These are phyloP conservation scores for Pseudochromis fuscus DNA, from an alignment of 2,797 vertebrate genomes.

Conservation along the genomic window DNA sequence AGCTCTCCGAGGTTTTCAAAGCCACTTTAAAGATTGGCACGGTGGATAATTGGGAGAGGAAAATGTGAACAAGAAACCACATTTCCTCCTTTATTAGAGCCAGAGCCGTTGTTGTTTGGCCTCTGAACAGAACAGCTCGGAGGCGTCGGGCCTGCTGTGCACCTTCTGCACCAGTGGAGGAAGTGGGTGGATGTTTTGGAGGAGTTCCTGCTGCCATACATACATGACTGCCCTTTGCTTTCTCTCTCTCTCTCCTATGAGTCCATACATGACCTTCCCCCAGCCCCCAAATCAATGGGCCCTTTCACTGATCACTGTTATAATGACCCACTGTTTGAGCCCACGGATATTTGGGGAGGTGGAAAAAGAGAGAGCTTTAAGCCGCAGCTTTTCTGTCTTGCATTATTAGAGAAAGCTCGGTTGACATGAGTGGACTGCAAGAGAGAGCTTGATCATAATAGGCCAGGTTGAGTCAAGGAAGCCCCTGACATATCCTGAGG, in stretches of 20 bases:
- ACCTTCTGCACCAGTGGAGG: slow-evolving; percentile 60
- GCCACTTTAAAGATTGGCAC: slow-evolving; percentile 25
- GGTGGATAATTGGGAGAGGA: slow-evolving; percentile 44
- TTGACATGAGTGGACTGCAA: slow-evolving; percentile 47
- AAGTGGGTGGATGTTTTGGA: slow-evolving; percentile 76
- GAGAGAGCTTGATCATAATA: slow-evolving; percentile 64
- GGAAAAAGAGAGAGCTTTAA: slow-evolving; percentile 73
- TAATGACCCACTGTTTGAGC: slow-evolving; percentile 79
- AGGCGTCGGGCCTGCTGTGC: slow-evolving; percentile 33
- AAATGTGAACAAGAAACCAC: slow-evolving; percentile 56
- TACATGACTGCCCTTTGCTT: slow-evolving; percentile 46
- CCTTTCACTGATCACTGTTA: slow-evolving; percentile 79
- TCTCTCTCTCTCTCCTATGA: slow-evolving; percentile 50
- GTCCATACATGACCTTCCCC: slow-evolving; percentile 70
- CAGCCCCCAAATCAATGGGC: slow-evolving; percentile 78
- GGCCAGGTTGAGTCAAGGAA: slow-evolving; percentile 39
- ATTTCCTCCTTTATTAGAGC: slow-evolving; percentile 65
- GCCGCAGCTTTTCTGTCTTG: slow-evolving; percentile 67
- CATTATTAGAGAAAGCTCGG: slow-evolving; percentile 68
- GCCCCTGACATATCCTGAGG: slow-evolving; percentile 60
- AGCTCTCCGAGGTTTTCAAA: slow-evolving; percentile 25
- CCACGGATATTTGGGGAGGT: slow-evolving; percentile 60
- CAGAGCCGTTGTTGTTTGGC: slow-evolving; percentile 61
- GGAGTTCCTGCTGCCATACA: slow-evolving; percentile 54
- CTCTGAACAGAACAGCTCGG: slow-evolving; percentile 42